A percentile compares a stretch with the other conserved stretches of the same genome.
These are phyloP conservation scores for Pristionchus entomophagus DNA, from an alignment of 2,888 invertebrate genomes.

Conservation along the genomic window DNA sequence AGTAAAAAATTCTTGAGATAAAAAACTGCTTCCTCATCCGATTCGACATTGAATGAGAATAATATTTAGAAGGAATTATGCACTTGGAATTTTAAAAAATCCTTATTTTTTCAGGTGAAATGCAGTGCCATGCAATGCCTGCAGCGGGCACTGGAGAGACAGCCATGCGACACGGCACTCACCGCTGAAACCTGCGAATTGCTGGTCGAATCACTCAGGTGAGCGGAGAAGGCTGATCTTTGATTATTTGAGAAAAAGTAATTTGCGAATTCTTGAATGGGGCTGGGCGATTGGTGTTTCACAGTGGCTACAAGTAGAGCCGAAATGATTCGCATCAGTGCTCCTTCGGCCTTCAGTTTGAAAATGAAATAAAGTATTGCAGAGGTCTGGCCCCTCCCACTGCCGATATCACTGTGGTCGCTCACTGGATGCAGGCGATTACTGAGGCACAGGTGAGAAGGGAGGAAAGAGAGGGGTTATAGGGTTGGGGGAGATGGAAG, in stretches of 20 bases:
- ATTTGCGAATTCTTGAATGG: not conserved
- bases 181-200: constrained; percentile 65
- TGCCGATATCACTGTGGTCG: constrained; percentile 67
- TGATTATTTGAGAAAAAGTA: not conserved
- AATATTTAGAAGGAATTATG: no score
- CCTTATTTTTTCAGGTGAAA: constrained; percentile 57
- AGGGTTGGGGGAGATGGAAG: not conserved
- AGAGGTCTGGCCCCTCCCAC: constrained; percentile 60
- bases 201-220: constrained; percentile 61
- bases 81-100: no score
- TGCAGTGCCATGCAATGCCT: constrained; percentile 71
- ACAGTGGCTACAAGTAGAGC: not conserved
- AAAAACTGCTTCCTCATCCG: no score
- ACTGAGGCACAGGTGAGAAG: constrained; percentile 65
- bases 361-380: not conserved
- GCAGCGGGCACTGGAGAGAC: constrained; percentile 65
- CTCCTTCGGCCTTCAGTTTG: not conserved
- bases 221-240: not conserved
- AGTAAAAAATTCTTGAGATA: no score
- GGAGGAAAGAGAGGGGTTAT: not conserved
- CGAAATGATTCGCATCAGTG: not conserved
- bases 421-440: constrained; percentile 72
- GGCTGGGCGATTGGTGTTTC: not conserved
- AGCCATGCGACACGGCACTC: constrained; percentile 68
- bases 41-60: no score